Conservation (phyloP, 1,140 invertebrate genomes). For the Caenorhabditis remanei region DNA sequence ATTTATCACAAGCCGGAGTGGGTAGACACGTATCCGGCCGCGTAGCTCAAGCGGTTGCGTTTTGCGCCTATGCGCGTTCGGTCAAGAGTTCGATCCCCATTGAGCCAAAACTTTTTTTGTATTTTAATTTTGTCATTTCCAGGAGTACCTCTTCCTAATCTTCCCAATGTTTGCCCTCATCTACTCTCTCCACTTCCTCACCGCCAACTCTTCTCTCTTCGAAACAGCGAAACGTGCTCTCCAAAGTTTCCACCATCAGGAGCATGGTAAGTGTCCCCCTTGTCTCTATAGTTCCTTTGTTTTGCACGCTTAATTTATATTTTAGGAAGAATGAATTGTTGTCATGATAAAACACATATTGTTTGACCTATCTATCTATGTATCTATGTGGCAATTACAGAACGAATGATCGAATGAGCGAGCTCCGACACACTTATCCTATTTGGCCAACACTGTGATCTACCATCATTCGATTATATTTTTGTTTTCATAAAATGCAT, state of each 20-base stretch:
- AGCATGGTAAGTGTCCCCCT: neutral
- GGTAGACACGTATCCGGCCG: too few species aligned
- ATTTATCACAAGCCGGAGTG: too few species aligned
- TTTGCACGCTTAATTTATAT: neutral
- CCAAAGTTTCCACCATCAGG: neutral
- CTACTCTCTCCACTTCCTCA: conserved; percentile 4
- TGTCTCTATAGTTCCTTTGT: neutral
- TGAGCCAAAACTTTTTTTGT: too few species aligned
- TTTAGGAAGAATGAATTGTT: neutral
- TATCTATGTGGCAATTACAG: conserved; percentile 1
- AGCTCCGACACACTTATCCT: neutral
- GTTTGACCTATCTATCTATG: neutral
- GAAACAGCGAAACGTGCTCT: neutral
- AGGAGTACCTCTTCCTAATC: conserved; percentile 26
- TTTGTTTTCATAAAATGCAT: too few species aligned
- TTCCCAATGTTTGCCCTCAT: conserved; percentile 16
- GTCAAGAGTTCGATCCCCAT: too few species aligned
- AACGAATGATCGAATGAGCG: conserved; percentile 10
- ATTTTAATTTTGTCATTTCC: neutral
- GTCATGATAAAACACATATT: neutral
- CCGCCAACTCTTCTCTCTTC: conserved; percentile 7
- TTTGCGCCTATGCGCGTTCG: too few species aligned
- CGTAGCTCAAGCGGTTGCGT: too few species aligned
- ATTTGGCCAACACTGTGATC: neutral
- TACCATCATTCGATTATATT: neutral